A percentile compares a stretch with the other conserved stretches of the same genome.
Conservation (phyloP, 53 echinoderm and acorn worm species). For the Luidia sarsii region DNA sequence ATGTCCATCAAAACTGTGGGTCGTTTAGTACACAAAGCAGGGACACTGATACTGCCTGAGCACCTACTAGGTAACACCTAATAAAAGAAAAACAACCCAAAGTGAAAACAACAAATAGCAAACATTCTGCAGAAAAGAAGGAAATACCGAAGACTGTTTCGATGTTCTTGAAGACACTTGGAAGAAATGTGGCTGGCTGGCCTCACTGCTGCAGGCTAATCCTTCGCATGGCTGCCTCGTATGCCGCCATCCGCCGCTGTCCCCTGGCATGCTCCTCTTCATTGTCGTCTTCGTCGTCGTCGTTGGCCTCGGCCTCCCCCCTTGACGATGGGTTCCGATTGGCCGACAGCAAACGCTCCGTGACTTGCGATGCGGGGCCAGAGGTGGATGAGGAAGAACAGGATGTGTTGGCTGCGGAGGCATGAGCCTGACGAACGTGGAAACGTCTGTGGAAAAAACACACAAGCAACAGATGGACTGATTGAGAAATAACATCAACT, state of each 20-base stretch:
- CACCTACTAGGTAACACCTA: no score
- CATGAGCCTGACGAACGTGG: conserved; percentile 25
- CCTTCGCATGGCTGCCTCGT: conserved; percentile 82
- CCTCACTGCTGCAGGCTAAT: conserved; percentile 67
- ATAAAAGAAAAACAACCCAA: no score
- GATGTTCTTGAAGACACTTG: no score
- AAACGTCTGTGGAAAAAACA: conserved; percentile 21
- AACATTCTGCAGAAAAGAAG: no score
- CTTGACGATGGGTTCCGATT: conserved; percentile 40
- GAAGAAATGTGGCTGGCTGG: no score
- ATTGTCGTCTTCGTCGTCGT: neutral
- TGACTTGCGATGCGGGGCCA: conserved; percentile 11
- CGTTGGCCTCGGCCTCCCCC: neutral
- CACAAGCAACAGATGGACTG: neutral
- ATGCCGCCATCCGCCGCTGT: conserved; percentile 62
- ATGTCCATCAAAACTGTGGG: no score
- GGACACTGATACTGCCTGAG: no score
- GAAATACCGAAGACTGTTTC: no score
- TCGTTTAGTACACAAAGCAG: no score
- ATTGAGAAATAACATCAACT: neutral
- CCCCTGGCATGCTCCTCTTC: conserved; percentile 53
- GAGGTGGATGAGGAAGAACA: conserved; percentile 16
- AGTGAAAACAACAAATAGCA: no score
- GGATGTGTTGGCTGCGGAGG: neutral
- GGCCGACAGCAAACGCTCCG: conserved; percentile 6